phyloP scores from a whole-genome alignment of 2,888 invertebrate genomes.

The Calliopum simillimum region DNA sequence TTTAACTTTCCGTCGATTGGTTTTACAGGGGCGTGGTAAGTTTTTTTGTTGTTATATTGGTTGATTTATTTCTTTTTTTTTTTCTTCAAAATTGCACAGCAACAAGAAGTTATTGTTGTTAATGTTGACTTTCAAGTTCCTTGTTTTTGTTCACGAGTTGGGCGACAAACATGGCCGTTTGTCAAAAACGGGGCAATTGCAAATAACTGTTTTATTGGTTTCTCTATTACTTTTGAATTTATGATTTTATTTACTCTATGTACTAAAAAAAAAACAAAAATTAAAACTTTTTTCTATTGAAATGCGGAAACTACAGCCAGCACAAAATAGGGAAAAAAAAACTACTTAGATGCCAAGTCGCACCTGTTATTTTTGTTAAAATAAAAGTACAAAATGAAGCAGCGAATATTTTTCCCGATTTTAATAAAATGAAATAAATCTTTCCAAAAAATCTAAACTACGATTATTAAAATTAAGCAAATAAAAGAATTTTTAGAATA shows the following conservation, averaged over 20 bases:
- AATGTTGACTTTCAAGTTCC: constrained; percentile 38
- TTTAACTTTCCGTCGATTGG: not conserved
- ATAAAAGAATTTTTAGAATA: no score
- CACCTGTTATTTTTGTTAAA: not conserved
- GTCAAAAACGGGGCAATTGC: not conserved
- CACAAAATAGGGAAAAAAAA: not conserved
- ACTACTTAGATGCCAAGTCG: not conserved
- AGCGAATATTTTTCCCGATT: no score
- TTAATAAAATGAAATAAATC: no score
- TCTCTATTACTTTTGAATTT: not conserved
- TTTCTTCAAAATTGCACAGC: constrained; percentile 23
- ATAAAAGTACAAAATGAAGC: no score
- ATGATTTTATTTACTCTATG: not conserved
- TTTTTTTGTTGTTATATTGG: constrained; percentile 37
- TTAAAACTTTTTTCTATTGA: not conserved
- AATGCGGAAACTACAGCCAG: not conserved
- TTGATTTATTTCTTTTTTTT: constrained; percentile 36
- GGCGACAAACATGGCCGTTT: not conserved
- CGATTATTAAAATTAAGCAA: no score
- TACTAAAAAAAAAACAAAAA: not conserved
- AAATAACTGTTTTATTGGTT: not conserved
- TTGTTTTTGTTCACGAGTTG: not conserved
- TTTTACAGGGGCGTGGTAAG: constrained; percentile 3
- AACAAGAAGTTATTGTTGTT: constrained; percentile 13
- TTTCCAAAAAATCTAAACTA: no score